Evolutionary conservation across 2,113 vertebrate genomes (phyloP), one percentile per base, ranked within the genome.

Genomic region (Fregata magnificens): DNA sequence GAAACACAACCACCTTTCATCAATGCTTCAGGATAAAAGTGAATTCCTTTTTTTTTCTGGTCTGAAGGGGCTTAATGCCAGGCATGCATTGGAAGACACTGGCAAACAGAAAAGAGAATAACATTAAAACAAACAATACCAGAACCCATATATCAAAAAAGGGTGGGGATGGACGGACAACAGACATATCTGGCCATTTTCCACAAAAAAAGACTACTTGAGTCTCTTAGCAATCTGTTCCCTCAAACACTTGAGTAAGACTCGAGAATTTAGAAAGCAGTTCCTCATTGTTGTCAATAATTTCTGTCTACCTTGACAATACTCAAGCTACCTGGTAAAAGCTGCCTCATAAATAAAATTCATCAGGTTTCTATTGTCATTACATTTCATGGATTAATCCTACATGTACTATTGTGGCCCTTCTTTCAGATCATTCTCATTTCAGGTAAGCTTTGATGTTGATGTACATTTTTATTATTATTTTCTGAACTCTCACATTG

Each of bases 1-100:
- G 95, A 97, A 94, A 77, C 74, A 88, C 31, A 92, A 77, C 18
- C 69, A 96, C 40, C 65, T 95, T 94, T 94, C 90, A 93, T n/a
- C 58, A 1, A 29, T 49, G 79, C 93, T 93, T 72, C n/a, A 22
- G 69, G 88, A 94, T 84, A 84, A 89, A 88, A 96, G 66, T 5
- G 7, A 81, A 42, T 11, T 61, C 10, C 2, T 21, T 8, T 50
- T 70, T 58, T 53, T 26, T 61, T 78, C 45, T 65, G 17, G 15
- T 72, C 78, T 77, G 58, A 79, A 90, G 71, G 22, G 40, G 16
- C 31, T 63, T 77, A 83, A n/a, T 85, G 63, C 47, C 67, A 94
- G 53, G 36, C 74, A 82, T 44, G 17, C 73, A 55, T 25, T 73
- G 86, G 65, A 69, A 93, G 59, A 74, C 34, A 16, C 6, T 50